Base-by-base conservation (phyloP, 2,888 invertebrate species). In the Dexiosoma caninum region DNA sequence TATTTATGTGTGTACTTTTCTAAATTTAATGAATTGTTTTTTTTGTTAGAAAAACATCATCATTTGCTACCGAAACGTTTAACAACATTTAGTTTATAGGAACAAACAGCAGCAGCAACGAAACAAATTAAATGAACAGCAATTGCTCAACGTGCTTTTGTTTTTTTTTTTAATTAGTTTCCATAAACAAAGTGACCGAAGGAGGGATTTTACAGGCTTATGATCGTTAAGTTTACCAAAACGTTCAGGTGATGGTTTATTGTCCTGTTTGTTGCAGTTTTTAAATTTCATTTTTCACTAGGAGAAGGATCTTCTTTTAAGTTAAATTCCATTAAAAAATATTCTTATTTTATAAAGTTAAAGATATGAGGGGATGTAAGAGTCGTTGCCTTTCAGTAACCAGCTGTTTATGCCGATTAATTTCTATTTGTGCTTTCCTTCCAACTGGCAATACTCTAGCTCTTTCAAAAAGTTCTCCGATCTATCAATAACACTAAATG, bases 1-100 rank as follows among this genome's bases (percentile, higher is more conserved):
- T 77, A 81, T n/a, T n/a, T n/a, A n/a, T 71, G 78, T 71, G 81
- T 71, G 70, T 71, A 72, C 66, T 80, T 81, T 83, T 82, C 77
- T 77, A 77, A 62, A 64, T 77, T 77, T 51, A 76, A 76, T 76
- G 62, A 40, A 67, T 19, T 32, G n/a, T 42, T 49, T 60, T 40
- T 37, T n/a, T 59, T 49, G 44, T 51, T n/a, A 14, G n/a, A 60
- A 46, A 64, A 30, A 51, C 42, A 27, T 19, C 55, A 32, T 67
- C 66, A 78, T 51, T 35, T 59, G 30, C 76, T 57, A 60, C 69
- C 69, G 59, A 75, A 81, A 69, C 62, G 59, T 69, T 74, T 81
- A 78, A 78, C 55, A 81, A 72, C 77, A 62, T 69, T 72, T 67
- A 72, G 49, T 81, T 80, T 76, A 72, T 74, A 44, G 55, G 30